Evolutionary conservation across 2,797 vertebrate species (phyloP), one percentile per base, ranked within the genome.

Genomic region (Hyperoplus immaculatus): DNA sequence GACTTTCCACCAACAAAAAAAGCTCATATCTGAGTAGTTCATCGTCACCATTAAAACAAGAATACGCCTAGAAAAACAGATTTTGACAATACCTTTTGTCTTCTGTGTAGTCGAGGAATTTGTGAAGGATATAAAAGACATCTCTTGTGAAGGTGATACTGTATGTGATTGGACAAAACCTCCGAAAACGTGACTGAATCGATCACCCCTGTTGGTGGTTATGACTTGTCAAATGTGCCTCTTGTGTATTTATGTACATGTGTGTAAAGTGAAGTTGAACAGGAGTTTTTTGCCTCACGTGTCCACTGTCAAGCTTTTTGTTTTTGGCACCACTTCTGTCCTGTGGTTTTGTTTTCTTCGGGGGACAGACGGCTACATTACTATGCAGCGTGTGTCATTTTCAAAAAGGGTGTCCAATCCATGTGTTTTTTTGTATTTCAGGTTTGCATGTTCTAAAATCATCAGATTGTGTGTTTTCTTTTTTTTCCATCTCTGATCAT

Each of bases 391-490:
- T 61, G 51, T 64, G 51, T 86, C 50, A 36, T 46, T 82, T 69
- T 61, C 53, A 51, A 57, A 64, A 69, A 53, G 64, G 80, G 79
- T 53, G 54, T 80, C 10, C 14, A 46, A 43, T 77, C 80, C 58
- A 53, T 57, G 51, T 53, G 29, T 81, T 74, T 80, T 72, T 87
- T 89, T 80, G 69, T 81, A 77, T 88, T 87, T 84, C 74, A 67
- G 57, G 62, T 88, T 87, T 86, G 94, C 92, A 94, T 93, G 93
- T 93, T 85, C 76, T 84, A 81, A 29, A 84, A 85, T 86, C 75
- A 82, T 83, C 77, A 74, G 78, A 75, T 85, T 88, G 86, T 92
- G 82, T 88, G 72, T 78, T 47, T 71, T 80, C 51, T 46, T 53
- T 88, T 86, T 61, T 71, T 21, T 73, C 72, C 82, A 84, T 89